Evolutionary conservation across 2,113 vertebrate genomes (phyloP), one percentile per base, ranked within the genome.

Genomic region (Nerophis lumbriciformis): DNA sequence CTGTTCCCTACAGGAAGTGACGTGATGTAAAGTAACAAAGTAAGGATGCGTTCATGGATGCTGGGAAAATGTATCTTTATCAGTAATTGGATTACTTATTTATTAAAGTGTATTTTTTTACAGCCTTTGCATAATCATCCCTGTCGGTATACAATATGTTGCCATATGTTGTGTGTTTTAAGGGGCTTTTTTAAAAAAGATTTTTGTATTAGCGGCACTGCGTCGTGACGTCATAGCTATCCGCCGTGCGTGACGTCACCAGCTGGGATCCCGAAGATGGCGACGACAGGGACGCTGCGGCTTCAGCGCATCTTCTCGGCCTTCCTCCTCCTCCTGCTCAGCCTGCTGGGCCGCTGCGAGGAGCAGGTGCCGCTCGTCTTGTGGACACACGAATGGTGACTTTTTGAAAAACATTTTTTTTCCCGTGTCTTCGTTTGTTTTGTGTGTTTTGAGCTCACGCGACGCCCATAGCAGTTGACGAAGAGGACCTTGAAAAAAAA

Each of bases 331-430:
- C 16, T 57, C 10, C 39, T 44, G 55, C 55, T 57, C n/a, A 11
- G n/a, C 39, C 6, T 21, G 38, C 55, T 13, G 16, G 16, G 49
- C 36, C 11, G 8, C 11, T 51, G 60, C 49, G 60, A 52, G 49
- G 60, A 62, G 16, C 60, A 62, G 38, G 60, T 62, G 11, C 60
- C 60, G 37, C 49, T 62, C 5, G 12, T 62, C 6, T 39, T 62
- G 49, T 62, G 60, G 60, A 53, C 60, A 4, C 49, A 50, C 35
- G 49, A 39, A 51, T 38, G 60, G 60, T 62, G 16, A 53, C 36
- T n/a, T 8, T 15, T 3, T 8, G 5, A 36, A 53, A 3, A 19
- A 2, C 19, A 19, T 19, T 19, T 19, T 19, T 21, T 10, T 5
- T n/a, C 5, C 21, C 12, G 12, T 6, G 42, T 7, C 55, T 6